phyloP scores from a whole-genome alignment of 2,113 vertebrate species.

The Pomatorhinus ruficollis region DNA sequence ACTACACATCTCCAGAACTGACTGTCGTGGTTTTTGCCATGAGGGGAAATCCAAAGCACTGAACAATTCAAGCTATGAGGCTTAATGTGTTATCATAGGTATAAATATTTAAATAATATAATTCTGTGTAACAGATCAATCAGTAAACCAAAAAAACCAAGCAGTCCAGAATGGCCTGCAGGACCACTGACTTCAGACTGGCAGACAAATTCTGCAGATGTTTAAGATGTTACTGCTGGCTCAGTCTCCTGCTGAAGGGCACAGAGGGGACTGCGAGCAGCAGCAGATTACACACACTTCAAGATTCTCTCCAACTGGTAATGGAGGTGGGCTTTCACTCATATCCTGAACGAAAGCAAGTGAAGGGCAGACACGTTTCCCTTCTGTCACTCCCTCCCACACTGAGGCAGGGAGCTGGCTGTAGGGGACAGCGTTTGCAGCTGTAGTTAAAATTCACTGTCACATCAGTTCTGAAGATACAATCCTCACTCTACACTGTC shows the following conservation, averaged over 20 bases:
- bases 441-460: background rate
- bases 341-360: background rate
- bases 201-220: conserved; percentile 12
- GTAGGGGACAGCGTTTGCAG: background rate
- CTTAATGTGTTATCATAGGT: background rate
- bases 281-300: background rate
- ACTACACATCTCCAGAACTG: background rate
- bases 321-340: background rate
- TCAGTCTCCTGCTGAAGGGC: conserved; percentile 2
- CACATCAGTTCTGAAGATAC: conserved; percentile 10
- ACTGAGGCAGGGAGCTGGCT: background rate
- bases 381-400: background rate
- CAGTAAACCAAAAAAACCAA: background rate
- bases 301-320: background rate
- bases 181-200: conserved; percentile 19
- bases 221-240: background rate
- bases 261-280: background rate
- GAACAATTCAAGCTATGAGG: background rate
- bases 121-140: background rate
- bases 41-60: background rate
- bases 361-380: background rate
- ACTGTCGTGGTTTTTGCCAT: background rate
- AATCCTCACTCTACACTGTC: background rate
- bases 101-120: conserved; percentile 3
- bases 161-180: background rate